Evolutionary conservation across 1,140 invertebrate species (phyloP).

Genomic region (Drosophila mojavensis): DNA sequence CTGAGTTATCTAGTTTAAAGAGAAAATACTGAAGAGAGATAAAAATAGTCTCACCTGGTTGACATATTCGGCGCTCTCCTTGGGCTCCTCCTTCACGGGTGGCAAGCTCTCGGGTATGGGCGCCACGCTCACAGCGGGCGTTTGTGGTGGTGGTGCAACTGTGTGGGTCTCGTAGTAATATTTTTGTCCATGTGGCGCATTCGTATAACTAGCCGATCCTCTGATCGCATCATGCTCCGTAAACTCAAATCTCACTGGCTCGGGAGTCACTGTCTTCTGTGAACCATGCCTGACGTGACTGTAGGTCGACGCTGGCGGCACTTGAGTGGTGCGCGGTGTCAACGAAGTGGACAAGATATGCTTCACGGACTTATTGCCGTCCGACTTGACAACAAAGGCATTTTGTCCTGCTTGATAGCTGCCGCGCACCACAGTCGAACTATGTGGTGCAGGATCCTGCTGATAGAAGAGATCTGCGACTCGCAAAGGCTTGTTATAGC

Average conservation of each 20-base stretch:
- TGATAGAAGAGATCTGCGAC: slow-evolving; percentile 76
- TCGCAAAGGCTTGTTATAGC: slow-evolving; percentile 67
- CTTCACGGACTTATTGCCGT: slow-evolving; percentile 77
- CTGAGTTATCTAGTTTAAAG: slow-evolving; percentile 12
- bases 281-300: slow-evolving; percentile 37
- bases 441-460: slow-evolving; percentile 64
- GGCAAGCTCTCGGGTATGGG: slow-evolving; percentile 26
- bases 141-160: slow-evolving; percentile 19
- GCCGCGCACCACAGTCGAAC: slow-evolving; percentile 67
- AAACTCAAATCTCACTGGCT: slow-evolving; percentile 77
- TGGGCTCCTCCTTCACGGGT: slow-evolving; percentile 57
- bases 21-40: slow-evolving; percentile 1
- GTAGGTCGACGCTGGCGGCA: slow-evolving; percentile 38
- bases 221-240: slow-evolving; percentile 75
- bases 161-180: slow-evolving; percentile 62
- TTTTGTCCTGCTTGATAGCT: slow-evolving; percentile 77
- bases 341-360: slow-evolving; percentile 59
- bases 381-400: slow-evolving; percentile 74
- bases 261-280: slow-evolving; percentile 57
- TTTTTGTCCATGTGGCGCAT: slow-evolving; percentile 50
- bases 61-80: slow-evolving; percentile 42
- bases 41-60: slow-evolving; percentile 37
- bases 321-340: slow-evolving; percentile 43
- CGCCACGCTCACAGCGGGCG: slow-evolving; percentile 24
- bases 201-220: slow-evolving; percentile 66